Percentiles rank a stretch among this genome's conserved stretches.
phyloP scores from a whole-genome alignment of 1,140 invertebrate species.

The Lepidurus packardi region DNA sequence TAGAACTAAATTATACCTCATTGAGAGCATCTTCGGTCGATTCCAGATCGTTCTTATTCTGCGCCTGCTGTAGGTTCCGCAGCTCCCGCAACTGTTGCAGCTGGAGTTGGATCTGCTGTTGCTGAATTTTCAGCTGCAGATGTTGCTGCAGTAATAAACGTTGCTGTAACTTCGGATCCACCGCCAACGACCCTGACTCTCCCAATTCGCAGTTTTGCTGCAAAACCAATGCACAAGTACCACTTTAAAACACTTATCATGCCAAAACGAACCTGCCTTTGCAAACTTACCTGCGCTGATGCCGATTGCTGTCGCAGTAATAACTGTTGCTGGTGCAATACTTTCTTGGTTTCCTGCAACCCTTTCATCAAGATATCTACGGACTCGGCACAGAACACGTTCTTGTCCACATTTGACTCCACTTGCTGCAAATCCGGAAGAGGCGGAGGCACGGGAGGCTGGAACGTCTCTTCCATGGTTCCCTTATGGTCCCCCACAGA shows the following conservation, averaged over 20 bases:
- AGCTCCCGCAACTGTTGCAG: conserved; percentile 41
- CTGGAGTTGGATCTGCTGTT: conserved; percentile 50
- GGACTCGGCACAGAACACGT: neutral
- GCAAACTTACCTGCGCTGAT: conserved; percentile 25
- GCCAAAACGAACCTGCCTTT: neutral
- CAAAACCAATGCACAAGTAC: neutral
- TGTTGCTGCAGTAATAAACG: conserved; percentile 59
- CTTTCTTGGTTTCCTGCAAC: conserved; percentile 38
- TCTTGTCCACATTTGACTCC: neutral
- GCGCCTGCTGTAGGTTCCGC: conserved; percentile 36
- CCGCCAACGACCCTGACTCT: conserved; percentile 18
- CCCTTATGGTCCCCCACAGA: neutral
- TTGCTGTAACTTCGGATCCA: conserved; percentile 46
- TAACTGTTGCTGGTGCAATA: conserved; percentile 32
- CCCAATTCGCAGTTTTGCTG: conserved; percentile 26
- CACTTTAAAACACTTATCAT: neutral
- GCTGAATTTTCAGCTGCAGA: conserved; percentile 59
- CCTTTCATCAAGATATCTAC: conserved; percentile 27
- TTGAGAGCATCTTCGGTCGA: neutral
- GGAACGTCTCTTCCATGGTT: neutral
- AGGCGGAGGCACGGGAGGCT: conserved; percentile 23
- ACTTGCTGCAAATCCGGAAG: conserved; percentile 25
- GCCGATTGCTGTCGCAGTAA: conserved; percentile 34
- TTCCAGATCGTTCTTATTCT: conserved; percentile 9
- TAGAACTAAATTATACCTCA: neutral